These are phyloP conservation scores for Gorsachius goisagi DNA, from an alignment of 2,113 vertebrate species.

Conservation along the genomic window DNA sequence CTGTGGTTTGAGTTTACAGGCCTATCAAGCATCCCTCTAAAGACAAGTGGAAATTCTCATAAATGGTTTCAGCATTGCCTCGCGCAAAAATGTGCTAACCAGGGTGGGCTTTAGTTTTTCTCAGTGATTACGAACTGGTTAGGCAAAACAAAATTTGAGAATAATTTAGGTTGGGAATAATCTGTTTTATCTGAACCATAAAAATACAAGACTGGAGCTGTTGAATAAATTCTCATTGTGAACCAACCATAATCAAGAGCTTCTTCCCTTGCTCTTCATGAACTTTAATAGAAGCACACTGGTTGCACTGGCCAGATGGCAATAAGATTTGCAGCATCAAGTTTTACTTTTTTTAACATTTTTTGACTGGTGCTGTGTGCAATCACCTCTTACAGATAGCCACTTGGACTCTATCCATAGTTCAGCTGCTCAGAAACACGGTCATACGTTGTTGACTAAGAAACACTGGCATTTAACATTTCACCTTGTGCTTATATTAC, in stretches of 20 bases:
- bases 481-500: background rate
- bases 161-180: background rate
- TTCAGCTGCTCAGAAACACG: background rate
- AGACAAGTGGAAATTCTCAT: background rate
- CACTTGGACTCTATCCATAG: background rate
- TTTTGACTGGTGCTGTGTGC: background rate
- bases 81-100: background rate
- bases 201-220: background rate
- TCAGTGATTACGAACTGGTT: background rate
- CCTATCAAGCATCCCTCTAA: background rate
- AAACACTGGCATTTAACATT: background rate
- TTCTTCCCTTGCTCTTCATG: background rate
- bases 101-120: background rate
- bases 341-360: background rate
- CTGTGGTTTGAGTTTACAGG: background rate
- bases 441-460: background rate
- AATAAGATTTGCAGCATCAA: background rate
- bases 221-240: background rate
- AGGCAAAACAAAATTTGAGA: background rate
- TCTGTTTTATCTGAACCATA: background rate
- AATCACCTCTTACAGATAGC: background rate
- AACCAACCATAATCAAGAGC: background rate
- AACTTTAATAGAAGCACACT: background rate
- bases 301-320: background rate
- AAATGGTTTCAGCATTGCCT: background rate